A percentile compares a stretch with the other conserved stretches of the same genome.
phyloP scores from a whole-genome alignment of 2,797 vertebrate genomes.

The Masticophis lateralis region DNA sequence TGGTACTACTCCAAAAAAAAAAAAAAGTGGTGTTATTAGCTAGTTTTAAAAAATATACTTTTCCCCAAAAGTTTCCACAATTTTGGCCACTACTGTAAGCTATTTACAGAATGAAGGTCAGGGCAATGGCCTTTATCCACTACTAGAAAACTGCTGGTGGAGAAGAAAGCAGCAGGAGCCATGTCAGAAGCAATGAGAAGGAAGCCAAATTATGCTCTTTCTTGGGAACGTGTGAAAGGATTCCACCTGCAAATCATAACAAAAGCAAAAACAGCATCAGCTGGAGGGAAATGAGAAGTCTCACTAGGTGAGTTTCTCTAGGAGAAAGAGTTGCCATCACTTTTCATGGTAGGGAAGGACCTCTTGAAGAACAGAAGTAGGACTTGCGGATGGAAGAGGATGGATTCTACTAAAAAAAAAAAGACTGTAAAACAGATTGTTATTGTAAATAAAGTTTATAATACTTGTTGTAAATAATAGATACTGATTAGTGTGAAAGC shows the following conservation, averaged over 20 bases:
- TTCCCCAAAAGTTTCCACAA: too few relatives aligned
- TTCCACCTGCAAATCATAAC: neutral
- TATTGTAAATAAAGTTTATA: neutral
- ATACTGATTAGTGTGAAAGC: neutral
- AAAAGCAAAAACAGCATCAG: neutral
- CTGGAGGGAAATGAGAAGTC: neutral
- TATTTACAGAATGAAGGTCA: conserved; percentile 20
- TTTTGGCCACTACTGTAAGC: neutral
- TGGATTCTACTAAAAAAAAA: neutral
- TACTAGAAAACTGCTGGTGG: neutral
- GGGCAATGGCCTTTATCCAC: neutral
- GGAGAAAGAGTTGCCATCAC: neutral
- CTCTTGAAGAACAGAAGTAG: neutral
- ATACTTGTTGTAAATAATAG: neutral
- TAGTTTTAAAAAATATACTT: too few relatives aligned
- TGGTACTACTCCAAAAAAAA: too few relatives aligned
- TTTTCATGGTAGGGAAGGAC: neutral
- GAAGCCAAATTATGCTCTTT: neutral
- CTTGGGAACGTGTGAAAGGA: neutral
- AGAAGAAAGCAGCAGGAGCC: accelerated
- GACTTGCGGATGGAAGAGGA: neutral
- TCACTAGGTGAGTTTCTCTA: neutral
- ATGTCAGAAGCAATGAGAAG: neutral
- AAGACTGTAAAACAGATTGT: neutral
- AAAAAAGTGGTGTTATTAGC: too few relatives aligned